Base-by-base conservation (phyloP, 2,113 vertebrate species). In the Microtus pennsylvanicus region DNA sequence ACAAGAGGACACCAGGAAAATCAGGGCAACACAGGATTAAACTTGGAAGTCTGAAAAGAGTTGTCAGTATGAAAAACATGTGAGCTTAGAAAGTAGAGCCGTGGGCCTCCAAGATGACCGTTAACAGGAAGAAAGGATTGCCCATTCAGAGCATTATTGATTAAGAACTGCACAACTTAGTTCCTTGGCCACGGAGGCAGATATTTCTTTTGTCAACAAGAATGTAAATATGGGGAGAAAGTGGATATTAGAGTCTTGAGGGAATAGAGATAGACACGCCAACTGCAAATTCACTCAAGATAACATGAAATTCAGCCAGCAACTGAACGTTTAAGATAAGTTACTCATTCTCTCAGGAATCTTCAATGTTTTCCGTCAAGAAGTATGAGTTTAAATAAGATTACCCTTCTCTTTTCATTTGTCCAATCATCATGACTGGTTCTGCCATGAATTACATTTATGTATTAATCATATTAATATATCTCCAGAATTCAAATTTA, bases 181-280 rank as follows among this genome's bases (percentile, higher is more conserved):
- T 65, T 91, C 70, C 78, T 89, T 82, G 82, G 74, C 28, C 52
- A 87, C 95, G 47, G 4, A 93, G 19, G 61, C 69, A 90, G 16
- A 45, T 12, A 77, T 89, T 94, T 96, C 33, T 93, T 96, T 93
- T 88, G 67, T 96, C 77, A 96, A 90, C 61, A 83, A 83, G 61
- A 94, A 91, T 35, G 58, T 87, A 92, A 95, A 80, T 90, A 63
- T 74, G 33, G 30, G 35, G 6, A 58, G 58, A 26, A 24, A 35
- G 55, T 74, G 52, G 94, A 86, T 33, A 47, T 55, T 85, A 69
- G 42, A 58, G 14, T 86, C 70, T 94, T 55, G 90, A 50, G 47
- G 72, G 52, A 92, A 96, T 85, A 14, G 0, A 72, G 50, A 86
- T 4, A 55, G 35, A 87, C 30, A 52, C 1, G 11, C 5, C 89